These are phyloP conservation scores for Drosophila ironensis DNA, from an alignment of 1,140 invertebrate species.

Conservation along the genomic window DNA sequence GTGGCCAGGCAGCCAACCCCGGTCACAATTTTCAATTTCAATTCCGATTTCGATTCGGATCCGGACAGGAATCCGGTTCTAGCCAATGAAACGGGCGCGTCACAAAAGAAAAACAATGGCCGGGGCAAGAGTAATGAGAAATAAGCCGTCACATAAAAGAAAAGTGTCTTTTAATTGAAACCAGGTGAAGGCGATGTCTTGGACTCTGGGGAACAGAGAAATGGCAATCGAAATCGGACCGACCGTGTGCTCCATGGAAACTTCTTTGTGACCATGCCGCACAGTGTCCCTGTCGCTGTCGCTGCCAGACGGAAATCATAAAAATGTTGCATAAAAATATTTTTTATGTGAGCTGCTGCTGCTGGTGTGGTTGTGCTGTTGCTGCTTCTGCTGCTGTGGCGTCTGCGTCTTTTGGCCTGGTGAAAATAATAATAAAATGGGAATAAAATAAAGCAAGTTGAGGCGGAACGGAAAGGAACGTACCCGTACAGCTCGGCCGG, in stretches of 20 bases:
- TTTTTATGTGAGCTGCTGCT: slow-evolving; percentile 59
- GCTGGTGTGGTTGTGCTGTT: slow-evolving; percentile 6
- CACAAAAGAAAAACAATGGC: slow-evolving; percentile 29
- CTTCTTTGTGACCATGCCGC: slow-evolving; percentile 32
- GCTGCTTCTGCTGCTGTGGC: slow-evolving; percentile 9
- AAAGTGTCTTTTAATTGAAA: slow-evolving; percentile 80
- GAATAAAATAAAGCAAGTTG: slow-evolving; percentile 72
- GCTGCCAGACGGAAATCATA: slow-evolving; percentile 76
- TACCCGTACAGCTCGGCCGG: slow-evolving; percentile 39
- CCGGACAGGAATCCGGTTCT: not conserved
- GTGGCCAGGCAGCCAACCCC: slow-evolving; percentile 16
- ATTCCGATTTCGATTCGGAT: slow-evolving; percentile 6
- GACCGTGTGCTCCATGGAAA: slow-evolving; percentile 19
- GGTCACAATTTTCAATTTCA: slow-evolving; percentile 28
- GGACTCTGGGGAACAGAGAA: not conserved
- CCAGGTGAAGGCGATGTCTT: slow-evolving; percentile 64
- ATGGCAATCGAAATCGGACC: slow-evolving; percentile 7
- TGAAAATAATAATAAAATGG: slow-evolving; percentile 77
- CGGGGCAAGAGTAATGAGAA: slow-evolving; percentile 69
- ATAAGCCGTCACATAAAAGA: slow-evolving; percentile 63
- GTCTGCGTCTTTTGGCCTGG: slow-evolving; percentile 47
- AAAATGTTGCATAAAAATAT: slow-evolving; percentile 79
- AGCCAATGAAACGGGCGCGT: not conserved
- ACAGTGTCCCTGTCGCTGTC: too few species aligned
- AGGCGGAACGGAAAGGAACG: slow-evolving; percentile 44